phyloP scores from a whole-genome alignment of 2,113 vertebrate species.

The Peromyscus leucopus region DNA sequence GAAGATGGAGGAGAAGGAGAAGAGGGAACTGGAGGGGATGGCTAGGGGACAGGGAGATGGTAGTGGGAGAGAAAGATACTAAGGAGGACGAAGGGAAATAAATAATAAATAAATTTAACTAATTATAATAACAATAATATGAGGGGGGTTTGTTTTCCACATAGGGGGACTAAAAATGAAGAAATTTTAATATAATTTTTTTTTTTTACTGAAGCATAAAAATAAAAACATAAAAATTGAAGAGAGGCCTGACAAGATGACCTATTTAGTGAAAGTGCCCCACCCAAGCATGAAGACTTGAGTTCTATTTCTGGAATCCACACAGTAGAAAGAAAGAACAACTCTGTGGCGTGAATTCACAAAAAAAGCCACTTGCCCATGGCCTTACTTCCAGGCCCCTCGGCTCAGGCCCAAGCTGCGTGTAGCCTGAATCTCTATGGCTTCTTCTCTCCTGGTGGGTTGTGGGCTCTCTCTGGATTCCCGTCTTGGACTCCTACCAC shows the following conservation, averaged over 20 bases:
- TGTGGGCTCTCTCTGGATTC: no score
- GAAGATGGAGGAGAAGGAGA: background rate
- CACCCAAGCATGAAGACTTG: background rate
- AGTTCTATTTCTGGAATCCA: background rate
- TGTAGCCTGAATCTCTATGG: no score
- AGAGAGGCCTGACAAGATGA: conserved; percentile 1
- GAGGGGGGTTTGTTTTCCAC: conserved; percentile 43
- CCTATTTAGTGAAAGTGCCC: background rate
- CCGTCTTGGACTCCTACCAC: no score
- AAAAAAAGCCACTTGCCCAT: no score
- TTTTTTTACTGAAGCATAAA: conserved; percentile 44
- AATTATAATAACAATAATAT: conserved; percentile 68
- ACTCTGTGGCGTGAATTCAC: background rate
- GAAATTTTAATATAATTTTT: conserved; percentile 59
- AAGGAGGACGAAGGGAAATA: background rate
- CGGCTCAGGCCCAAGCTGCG: no score
- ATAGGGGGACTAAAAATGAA: conserved; percentile 69
- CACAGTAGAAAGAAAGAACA: background rate
- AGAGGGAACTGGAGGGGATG: background rate
- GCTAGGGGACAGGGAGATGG: background rate
- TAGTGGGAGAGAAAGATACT: background rate
- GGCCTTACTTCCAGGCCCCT: no score
- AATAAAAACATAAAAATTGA: conserved; percentile 75
- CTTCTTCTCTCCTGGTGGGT: no score
- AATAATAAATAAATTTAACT: conserved; percentile 65